A percentile compares a stretch with the other conserved stretches of the same genome.
phyloP scores from a whole-genome alignment of 2,888 invertebrate genomes.

The Netelia virgata region DNA sequence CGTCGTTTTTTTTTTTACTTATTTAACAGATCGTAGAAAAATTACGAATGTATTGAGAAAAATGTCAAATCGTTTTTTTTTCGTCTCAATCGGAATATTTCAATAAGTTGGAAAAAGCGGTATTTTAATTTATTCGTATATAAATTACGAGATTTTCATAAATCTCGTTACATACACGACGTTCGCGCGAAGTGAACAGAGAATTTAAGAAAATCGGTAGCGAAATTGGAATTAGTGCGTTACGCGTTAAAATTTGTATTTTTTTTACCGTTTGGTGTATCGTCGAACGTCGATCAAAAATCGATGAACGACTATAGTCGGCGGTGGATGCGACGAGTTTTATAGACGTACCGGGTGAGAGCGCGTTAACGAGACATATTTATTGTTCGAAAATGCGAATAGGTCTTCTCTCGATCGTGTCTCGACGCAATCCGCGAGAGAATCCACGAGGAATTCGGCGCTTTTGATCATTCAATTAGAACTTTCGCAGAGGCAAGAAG shows the following conservation, averaged over 20 bases:
- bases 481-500: constrained; percentile 41
- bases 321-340: background rate
- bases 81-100: background rate
- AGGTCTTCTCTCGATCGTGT: constrained; percentile 33
- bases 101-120: background rate
- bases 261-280: constrained; percentile 10
- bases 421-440: constrained; percentile 23
- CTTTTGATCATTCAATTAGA: constrained; percentile 74
- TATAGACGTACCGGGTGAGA: too few species aligned
- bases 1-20: too few species aligned
- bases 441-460: constrained; percentile 64
- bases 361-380: constrained; percentile 69
- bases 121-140: background rate
- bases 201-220: too few species aligned
- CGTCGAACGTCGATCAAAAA: background rate
- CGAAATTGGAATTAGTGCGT: too few species aligned
- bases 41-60: background rate
- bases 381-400: constrained; percentile 67
- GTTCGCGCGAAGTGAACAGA: background rate
- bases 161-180: background rate
- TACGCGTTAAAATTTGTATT: background rate
- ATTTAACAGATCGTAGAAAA: too few species aligned
- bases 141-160: constrained; percentile 1
- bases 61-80: background rate
- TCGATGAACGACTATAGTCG: background rate